phyloP scores from a whole-genome alignment of 1,140 invertebrate genomes.

The Cotesia vestalis region DNA sequence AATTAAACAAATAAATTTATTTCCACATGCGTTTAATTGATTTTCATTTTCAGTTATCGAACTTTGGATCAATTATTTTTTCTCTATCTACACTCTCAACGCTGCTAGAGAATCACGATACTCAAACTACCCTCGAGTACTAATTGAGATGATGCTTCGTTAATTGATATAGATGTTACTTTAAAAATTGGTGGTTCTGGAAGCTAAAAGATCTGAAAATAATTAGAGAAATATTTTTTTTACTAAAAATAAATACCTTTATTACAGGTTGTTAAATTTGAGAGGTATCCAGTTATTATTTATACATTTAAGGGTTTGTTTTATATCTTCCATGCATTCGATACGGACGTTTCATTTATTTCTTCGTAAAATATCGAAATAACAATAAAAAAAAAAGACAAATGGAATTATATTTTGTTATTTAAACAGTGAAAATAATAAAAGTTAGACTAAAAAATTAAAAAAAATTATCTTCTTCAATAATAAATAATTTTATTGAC shows the following conservation, averaged over 20 bases:
- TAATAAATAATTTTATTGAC: no score
- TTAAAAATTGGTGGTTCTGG: conserved; percentile 64
- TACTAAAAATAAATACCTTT: not conserved
- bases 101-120: no score
- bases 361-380: no score
- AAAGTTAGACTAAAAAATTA: no score
- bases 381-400: no score
- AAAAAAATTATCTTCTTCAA: no score
- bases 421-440: no score
- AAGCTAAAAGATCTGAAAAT: conserved; percentile 58
- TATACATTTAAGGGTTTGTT: no score
- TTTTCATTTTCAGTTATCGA: conserved; percentile 46
- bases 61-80: conserved; percentile 59
- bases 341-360: no score
- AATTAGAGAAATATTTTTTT: conserved; percentile 7
- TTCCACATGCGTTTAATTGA: conserved; percentile 60
- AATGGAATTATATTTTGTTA: no score
- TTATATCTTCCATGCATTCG: no score
- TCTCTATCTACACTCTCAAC: conserved; percentile 65
- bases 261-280: not conserved
- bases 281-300: no score
- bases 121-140: conserved; percentile 60
- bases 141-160: conserved; percentile 61
- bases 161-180: conserved; percentile 61
- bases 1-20: conserved; percentile 42